These are phyloP conservation scores for Hypena proboscidalis DNA, from an alignment of 2,888 invertebrate species.

Conservation along the genomic window DNA sequence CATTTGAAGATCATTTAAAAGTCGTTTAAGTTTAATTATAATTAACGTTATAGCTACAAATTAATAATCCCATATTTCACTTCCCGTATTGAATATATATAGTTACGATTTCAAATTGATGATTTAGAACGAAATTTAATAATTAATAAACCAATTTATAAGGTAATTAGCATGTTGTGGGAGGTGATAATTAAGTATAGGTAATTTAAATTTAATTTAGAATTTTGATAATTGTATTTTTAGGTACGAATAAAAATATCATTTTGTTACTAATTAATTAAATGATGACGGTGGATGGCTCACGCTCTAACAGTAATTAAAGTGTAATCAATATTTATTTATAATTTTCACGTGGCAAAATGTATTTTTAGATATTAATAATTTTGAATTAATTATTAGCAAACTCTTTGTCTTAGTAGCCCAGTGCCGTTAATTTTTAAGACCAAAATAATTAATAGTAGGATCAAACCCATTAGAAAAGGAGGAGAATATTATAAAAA, in stretches of 20 bases:
- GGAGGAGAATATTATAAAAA: too few relatives aligned
- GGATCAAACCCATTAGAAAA: too few relatives aligned
- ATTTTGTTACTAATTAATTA: too few relatives aligned
- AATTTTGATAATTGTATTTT: constrained; percentile 13
- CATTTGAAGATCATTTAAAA: constrained; percentile 6
- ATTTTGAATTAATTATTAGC: too few relatives aligned
- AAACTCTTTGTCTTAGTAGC: too few relatives aligned
- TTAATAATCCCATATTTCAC: constrained; percentile 8
- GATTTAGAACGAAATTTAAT: constrained; percentile 15
- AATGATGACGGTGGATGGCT: too few relatives aligned
- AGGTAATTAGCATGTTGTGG: neutral
- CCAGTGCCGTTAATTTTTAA: too few relatives aligned
- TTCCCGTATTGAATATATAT: neutral
- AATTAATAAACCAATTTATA: constrained; percentile 10
- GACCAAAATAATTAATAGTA: too few relatives aligned
- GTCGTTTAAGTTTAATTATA: constrained; percentile 22
- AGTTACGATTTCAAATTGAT: constrained; percentile 12
- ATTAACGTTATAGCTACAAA: constrained; percentile 14
- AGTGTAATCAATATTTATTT: too few relatives aligned
- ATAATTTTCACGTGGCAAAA: too few relatives aligned
- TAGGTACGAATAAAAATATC: neutral
- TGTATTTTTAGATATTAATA: too few relatives aligned
- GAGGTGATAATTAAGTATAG: constrained; percentile 19
- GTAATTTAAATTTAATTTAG: constrained; percentile 25
- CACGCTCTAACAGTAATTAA: too few relatives aligned